Evolutionary conservation across 2,888 invertebrate species (phyloP), one percentile per base, ranked within the genome.

Genomic region (Disparrhopalites patrizii): DNA sequence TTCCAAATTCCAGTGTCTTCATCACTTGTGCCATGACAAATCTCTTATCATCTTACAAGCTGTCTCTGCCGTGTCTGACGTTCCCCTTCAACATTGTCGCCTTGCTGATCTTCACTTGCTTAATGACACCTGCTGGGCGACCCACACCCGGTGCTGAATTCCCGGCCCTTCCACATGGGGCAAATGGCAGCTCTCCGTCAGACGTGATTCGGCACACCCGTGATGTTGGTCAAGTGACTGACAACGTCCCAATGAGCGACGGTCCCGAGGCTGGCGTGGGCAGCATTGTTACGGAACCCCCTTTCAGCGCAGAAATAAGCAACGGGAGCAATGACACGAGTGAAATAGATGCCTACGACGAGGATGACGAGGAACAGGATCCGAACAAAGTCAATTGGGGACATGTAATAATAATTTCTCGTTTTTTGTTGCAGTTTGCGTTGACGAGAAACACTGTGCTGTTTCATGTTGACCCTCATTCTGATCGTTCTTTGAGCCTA

Each of bases 81-180:
- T 75, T 80, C 66, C 80, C 81, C 23, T 80, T 79, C 74, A 79
- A 79, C 68, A 50, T 81, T 3, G 76, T 77, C 10, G 78, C 79
- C 72, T 74, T 79, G 10, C 70, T 79, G 33, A 67, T 81, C 4
- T 76, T 81, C 61, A 71, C 78, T 20, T 74, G 76, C 51, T 71
- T 79, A 18, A 74, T 74, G 38, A 76, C 77, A 58, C 73, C 77
- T 13, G 51, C 33, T 3, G 52, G 15, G 52, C 52, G 28, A 13
- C 10, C 52, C 30, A 30, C 28, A 25, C 57, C 38, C 13, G 40
- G 40, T 10, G 13, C 57, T 20, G 40, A 43, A 57, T 15, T 18
- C 28, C 40, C 43, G 47, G 30, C 30, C 13, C 47, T 8, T 40
- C 13, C 56, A 15, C 30, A 4, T 27, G 31, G 31, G 15, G 7